Conservation (phyloP, 2,113 vertebrate species). For the Galeopterus variegatus region DNA sequence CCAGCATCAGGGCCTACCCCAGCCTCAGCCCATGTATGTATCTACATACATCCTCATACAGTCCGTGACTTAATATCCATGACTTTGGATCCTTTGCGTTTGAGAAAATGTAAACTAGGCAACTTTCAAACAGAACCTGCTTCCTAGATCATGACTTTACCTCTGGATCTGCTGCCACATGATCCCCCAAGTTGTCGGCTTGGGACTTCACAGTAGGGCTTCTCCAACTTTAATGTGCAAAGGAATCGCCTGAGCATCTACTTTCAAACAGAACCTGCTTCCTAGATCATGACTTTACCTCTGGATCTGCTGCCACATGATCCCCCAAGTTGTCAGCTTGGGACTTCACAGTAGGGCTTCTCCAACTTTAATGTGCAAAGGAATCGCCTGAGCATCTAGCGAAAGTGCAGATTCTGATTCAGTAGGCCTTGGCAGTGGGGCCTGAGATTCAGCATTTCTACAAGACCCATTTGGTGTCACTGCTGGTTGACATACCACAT, state of each 20-base stretch:
- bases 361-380: not conserved
- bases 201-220: rapidly evolving
- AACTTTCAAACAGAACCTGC: not conserved
- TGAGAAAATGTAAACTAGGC: not conserved
- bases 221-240: not conserved
- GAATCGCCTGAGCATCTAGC: not conserved
- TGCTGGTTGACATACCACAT: not conserved
- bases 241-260: not conserved
- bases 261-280: not conserved
- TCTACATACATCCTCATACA: not conserved
- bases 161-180: rapidly evolving
- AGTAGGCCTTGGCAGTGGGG: not conserved
- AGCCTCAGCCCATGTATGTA: not conserved
- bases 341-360: not conserved
- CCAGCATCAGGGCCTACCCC: not conserved
- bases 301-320: rapidly evolving
- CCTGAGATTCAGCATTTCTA: not conserved
- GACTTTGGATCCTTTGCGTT: not conserved
- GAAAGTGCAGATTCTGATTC: not conserved
- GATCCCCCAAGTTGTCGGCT: not conserved
- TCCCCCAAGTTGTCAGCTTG: not conserved
- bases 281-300: not conserved
- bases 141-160: not conserved
- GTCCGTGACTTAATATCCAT: not conserved
- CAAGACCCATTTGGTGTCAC: not conserved